phyloP scores from a whole-genome alignment of 1,140 invertebrate species.

The Conus ventricosus region DNA sequence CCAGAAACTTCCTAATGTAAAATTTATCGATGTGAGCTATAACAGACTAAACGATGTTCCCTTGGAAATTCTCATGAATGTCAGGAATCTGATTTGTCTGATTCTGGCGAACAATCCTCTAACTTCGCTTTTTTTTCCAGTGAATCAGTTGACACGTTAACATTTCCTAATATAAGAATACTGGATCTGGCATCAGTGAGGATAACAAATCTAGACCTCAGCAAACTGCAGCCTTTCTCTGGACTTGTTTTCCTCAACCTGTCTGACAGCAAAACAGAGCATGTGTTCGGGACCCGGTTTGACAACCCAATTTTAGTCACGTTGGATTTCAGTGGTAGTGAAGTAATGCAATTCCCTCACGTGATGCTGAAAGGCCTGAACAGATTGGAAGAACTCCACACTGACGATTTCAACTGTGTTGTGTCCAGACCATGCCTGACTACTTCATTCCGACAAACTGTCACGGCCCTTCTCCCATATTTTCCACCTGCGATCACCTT shows the following conservation, averaged over 20 bases:
- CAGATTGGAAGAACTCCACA: conserved; percentile 8
- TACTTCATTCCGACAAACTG: conserved; percentile 27
- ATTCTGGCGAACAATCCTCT: neutral
- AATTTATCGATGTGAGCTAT: neutral
- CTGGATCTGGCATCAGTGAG: neutral
- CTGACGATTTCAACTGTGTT: conserved; percentile 50
- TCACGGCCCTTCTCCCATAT: conserved; percentile 27
- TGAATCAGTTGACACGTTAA: neutral
- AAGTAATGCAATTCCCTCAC: neutral
- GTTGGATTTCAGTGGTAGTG: conserved; percentile 13
- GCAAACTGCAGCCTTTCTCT: neutral
- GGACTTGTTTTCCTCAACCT: neutral
- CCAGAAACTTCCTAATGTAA: neutral
- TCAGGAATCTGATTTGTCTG: neutral
- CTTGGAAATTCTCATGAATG: neutral
- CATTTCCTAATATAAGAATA: neutral
- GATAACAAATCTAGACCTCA: neutral
- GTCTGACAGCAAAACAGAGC: too few species aligned
- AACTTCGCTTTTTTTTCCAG: neutral
- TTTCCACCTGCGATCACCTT: conserved; percentile 48
- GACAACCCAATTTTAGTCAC: neutral
- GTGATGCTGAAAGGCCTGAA: conserved; percentile 19
- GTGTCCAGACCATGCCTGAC: conserved; percentile 29
- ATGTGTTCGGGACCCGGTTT: neutral
- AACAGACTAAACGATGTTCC: neutral